Evolutionary conservation across 2,797 vertebrate species (phyloP).

Genomic region (Protosalanx chinensis): DNA sequence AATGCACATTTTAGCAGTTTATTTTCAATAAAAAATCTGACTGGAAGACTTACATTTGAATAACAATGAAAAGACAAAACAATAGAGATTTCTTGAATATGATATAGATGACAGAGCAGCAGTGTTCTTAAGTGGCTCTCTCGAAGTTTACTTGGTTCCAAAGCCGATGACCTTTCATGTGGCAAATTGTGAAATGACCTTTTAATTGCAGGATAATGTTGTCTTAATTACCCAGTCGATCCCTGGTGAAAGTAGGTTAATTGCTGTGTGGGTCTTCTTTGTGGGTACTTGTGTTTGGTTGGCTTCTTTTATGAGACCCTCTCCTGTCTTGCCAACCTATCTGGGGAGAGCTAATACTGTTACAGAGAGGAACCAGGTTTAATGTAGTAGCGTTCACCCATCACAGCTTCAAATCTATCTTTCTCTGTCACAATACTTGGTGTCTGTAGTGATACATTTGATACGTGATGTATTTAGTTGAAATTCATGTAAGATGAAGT

Average conservation of each 20-base stretch:
- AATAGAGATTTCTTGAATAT: too few relatives aligned
- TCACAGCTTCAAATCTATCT: neutral
- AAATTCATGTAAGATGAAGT: too few relatives aligned
- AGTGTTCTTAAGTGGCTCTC: too few relatives aligned
- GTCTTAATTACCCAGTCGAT: slow-evolving; percentile 23
- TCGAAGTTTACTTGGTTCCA: neutral
- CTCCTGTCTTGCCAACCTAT: neutral
- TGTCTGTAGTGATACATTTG: too few relatives aligned
- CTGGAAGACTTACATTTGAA: too few relatives aligned
- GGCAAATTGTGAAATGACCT: slow-evolving; percentile 18
- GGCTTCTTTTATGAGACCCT: neutral
- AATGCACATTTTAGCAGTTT: too few relatives aligned
- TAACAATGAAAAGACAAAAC: too few relatives aligned
- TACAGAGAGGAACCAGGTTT: neutral
- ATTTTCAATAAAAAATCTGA: too few relatives aligned
- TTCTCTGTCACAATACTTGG: too few relatives aligned
- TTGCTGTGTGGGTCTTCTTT: slow-evolving; percentile 19
- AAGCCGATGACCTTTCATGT: slow-evolving; percentile 7
- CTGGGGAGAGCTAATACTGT: neutral
- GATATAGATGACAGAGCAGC: too few relatives aligned
- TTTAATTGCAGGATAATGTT: slow-evolving; percentile 31
- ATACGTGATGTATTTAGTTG: too few relatives aligned
- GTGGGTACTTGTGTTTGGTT: slow-evolving; percentile 9
- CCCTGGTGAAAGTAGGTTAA: slow-evolving; percentile 18
- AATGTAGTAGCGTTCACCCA: neutral